Evolutionary conservation across 2,113 vertebrate genomes (phyloP).

Genomic region (Tragulus kanchil): DNA sequence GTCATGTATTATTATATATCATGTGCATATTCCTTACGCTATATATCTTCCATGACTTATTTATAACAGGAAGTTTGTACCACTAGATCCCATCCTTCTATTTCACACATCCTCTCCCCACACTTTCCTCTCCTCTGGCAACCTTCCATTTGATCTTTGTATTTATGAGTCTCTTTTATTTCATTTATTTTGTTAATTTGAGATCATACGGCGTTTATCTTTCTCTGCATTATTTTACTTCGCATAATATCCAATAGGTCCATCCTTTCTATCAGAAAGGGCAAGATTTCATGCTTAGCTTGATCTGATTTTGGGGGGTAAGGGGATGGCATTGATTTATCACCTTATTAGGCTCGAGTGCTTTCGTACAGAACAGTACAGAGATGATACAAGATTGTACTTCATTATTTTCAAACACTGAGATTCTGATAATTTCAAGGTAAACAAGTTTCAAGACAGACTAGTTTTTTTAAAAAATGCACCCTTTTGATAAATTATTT

Average conservation of each 20-base stretch:
- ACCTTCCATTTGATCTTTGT: neutral
- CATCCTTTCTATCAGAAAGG: neutral
- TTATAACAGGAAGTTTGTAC: neutral
- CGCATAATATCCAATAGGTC: neutral
- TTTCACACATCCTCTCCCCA: neutral
- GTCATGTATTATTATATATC: neutral
- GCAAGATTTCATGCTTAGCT: neutral
- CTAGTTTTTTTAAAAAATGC: constrained; percentile 87
- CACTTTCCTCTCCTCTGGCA: neutral
- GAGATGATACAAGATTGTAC: constrained; percentile 97
- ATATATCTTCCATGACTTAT: neutral
- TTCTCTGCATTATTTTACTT: neutral
- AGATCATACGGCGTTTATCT: neutral
- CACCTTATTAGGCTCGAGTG: constrained; percentile 91
- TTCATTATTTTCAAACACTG: constrained; percentile 96
- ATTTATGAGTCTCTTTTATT: neutral
- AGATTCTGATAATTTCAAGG: constrained; percentile 92
- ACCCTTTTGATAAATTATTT: constrained; percentile 94
- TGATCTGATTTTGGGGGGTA: neutral
- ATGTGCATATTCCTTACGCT: neutral
- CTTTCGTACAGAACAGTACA: constrained; percentile 91
- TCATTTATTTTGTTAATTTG: neutral
- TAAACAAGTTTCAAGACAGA: constrained; percentile 94
- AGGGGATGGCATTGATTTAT: constrained; percentile 87
- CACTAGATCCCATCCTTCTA: neutral